Percentiles rank a stretch among this genome's conserved stretches.
Conservation (phyloP, 2,113 vertebrate species). For the Sander lucioperca region DNA sequence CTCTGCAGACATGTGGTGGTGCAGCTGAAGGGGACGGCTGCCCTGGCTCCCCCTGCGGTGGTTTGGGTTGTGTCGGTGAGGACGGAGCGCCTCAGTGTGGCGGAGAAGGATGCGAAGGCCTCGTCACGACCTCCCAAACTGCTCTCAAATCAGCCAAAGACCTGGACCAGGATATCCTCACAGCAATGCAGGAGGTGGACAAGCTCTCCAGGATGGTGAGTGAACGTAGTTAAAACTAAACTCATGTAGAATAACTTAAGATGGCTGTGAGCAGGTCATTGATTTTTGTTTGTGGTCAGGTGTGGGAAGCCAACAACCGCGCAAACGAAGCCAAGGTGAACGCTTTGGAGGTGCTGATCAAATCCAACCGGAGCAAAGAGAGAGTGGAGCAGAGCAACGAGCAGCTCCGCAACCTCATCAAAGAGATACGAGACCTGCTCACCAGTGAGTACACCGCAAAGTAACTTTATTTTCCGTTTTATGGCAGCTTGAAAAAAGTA, state of each 20-base stretch:
- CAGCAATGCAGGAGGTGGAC: constrained; percentile 92
- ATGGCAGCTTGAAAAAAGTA: neutral
- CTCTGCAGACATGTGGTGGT: constrained; percentile 88
- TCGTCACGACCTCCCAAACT: constrained; percentile 80
- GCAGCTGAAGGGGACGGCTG: constrained; percentile 84
- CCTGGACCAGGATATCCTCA: constrained; percentile 90
- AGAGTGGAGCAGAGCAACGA: constrained; percentile 93
- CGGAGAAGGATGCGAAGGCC: constrained; percentile 87
- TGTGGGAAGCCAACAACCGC: constrained; percentile 91
- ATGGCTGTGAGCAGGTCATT: neutral
- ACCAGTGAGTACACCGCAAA: constrained; percentile 84
- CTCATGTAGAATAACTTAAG: neutral
- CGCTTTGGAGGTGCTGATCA: constrained; percentile 89
- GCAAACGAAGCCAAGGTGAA: constrained; percentile 92
- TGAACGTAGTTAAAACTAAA: neutral
- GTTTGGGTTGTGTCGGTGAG: constrained; percentile 84
- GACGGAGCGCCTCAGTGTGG: constrained; percentile 88
- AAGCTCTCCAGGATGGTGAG: constrained; percentile 94
- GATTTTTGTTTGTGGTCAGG: constrained; percentile 76
- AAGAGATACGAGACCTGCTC: constrained; percentile 94
- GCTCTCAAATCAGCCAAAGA: constrained; percentile 90
- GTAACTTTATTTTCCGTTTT: neutral
- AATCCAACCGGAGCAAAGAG: constrained; percentile 91
- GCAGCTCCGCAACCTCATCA: constrained; percentile 93
- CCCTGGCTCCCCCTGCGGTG: constrained; percentile 86